Percentiles rank a stretch among this genome's conserved stretches.
Evolutionary conservation across 2,888 invertebrate genomes (phyloP).

Genomic region (Apoderus coryli): DNA sequence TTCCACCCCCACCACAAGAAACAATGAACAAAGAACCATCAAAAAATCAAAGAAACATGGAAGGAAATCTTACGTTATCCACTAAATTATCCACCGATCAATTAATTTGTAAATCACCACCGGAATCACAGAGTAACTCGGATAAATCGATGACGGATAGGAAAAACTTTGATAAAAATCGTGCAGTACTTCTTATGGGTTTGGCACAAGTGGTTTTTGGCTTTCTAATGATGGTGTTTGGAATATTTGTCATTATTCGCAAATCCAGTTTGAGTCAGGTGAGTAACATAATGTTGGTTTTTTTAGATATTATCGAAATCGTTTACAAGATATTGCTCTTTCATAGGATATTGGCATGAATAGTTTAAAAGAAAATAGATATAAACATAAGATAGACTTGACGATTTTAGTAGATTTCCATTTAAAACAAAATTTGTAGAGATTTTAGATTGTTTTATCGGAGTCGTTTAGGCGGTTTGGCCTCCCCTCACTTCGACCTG

Average conservation of each 20-base stretch:
- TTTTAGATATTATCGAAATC: no score
- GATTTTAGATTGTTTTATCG: no score
- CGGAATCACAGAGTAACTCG: conserved; percentile 24
- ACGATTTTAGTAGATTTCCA: no score
- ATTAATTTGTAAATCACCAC: conserved; percentile 41
- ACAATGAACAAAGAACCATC: conserved; percentile 8
- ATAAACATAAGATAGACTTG: no score
- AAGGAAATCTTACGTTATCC: conserved; percentile 22
- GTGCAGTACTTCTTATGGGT: conserved; percentile 38
- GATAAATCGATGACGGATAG: conserved; percentile 17
- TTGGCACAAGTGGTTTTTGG: conserved; percentile 48
- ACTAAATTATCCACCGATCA: conserved; percentile 38
- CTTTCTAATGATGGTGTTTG: conserved; percentile 45
- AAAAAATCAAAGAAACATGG: conserved; percentile 9
- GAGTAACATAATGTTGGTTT: no score
- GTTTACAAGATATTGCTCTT: no score
- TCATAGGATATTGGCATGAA: no score
- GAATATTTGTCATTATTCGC: conserved; percentile 46
- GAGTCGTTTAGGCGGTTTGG: no score
- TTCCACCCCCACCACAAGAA: no score
- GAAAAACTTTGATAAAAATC: conserved; percentile 14
- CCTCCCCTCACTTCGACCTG: no score
- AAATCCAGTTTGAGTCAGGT: conserved; percentile 37
- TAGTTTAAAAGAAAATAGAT: no score
- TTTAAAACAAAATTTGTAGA: no score